Base-by-base conservation (phyloP, 2,797 vertebrate genomes). In the Trichosurus vulpecula region DNA sequence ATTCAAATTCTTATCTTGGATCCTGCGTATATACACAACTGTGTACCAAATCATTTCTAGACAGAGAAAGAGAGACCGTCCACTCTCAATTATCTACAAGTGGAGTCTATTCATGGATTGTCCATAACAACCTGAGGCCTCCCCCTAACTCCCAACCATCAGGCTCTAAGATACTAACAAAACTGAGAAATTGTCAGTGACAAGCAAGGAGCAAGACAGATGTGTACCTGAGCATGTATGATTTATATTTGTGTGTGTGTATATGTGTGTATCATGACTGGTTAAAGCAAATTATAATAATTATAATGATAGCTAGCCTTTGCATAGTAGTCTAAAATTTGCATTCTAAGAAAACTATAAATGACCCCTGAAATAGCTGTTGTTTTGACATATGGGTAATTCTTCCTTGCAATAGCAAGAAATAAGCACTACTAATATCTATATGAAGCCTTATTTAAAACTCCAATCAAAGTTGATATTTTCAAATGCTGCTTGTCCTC, bases 1-100 rank as follows among this genome's bases (percentile, higher is more conserved):
- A 97, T 47, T 97, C 52, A 92, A 96, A 93, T 96, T 92, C 56
- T 93, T 57, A 93, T 96, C 97, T 96, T 90, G 56, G 93, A 95
- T 97, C 97, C 94, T 96, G 74, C 54, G 54, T 90, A 91, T 91
- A 93, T 0, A 57, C 93, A 87, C 96, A 96, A 97, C 92, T 95
- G 92, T 95, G 8, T 95, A 97, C 95, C 27, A 51, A 94, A 93
- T 91, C 56, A 90, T 93, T 74, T 13, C 51, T 52, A 66, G 90
- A 0, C 0, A 90, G 1, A 94, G 87, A 94, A 54, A 95, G 89
- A 94, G 6, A 89, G 95, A 94, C 74, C 1, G 81, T 87, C 91
- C 95, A 92, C 52, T 74, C 54, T 94, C 89, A 94, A 51, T 51
- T 87, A 87, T 27, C 74, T 87, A 12, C 74, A 93, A 56, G 30